Percentiles rank a stretch among this genome's conserved stretches.
These are phyloP conservation scores for Corydoras sp. DNA, from an alignment of 2,113 vertebrate species.

Conservation along the genomic window DNA sequence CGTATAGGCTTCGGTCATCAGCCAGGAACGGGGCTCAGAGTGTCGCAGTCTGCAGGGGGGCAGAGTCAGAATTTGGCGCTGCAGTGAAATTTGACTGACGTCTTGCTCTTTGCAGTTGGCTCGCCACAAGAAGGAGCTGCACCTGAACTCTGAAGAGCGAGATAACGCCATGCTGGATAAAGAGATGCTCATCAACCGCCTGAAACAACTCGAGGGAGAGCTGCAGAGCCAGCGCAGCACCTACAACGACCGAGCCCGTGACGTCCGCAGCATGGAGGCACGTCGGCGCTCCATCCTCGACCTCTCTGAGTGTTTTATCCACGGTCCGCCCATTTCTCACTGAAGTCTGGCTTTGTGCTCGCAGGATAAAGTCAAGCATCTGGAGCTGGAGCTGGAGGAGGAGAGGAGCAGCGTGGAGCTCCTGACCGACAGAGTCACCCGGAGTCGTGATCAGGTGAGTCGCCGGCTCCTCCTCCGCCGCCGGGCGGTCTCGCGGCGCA, in stretches of 20 bases:
- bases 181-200: conserved; percentile 78
- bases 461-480: too few relatives aligned
- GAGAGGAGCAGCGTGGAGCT: conserved; percentile 80
- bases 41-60: too few relatives aligned
- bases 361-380: conserved; percentile 79
- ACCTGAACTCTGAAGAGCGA: conserved; percentile 71
- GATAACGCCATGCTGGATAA: conserved; percentile 78
- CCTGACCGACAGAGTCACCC: conserved; percentile 75
- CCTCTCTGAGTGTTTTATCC: too few relatives aligned
- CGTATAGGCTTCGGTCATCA: too few relatives aligned
- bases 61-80: background rate
- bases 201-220: conserved; percentile 80
- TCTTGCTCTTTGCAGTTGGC: conserved; percentile 58
- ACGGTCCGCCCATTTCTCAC: too few relatives aligned
- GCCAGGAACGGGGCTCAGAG: too few relatives aligned
- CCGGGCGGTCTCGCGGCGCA: too few relatives aligned
- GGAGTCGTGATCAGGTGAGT: conserved; percentile 81
- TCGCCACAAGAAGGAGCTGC: conserved; percentile 76
- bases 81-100: background rate
- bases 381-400: conserved; percentile 85
- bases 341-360: background rate
- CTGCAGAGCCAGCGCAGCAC: conserved; percentile 68
- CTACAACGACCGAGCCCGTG: conserved; percentile 74
- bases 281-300: background rate
- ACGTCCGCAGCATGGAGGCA: conserved; percentile 82